Base-by-base conservation (phyloP, 2,797 vertebrate genomes). In the Sphaeramia orbicularis region DNA sequence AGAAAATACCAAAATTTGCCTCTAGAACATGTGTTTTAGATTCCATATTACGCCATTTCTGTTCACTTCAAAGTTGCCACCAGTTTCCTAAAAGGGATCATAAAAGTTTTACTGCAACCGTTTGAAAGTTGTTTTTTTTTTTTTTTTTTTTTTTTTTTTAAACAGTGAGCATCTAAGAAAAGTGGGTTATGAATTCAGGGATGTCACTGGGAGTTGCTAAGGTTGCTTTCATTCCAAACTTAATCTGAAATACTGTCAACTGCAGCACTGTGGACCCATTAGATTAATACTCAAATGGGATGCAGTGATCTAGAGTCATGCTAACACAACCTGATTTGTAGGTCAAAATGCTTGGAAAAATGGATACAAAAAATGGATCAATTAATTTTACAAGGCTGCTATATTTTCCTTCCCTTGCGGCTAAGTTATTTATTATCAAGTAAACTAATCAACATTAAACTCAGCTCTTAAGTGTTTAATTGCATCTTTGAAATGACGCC, bases 391-490 rank as follows among this genome's bases (percentile, higher is more conserved):
- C 51, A 21, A 1, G 27, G 42, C 54, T 10, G 59, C 40, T 41
- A 4, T 11, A 56, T 47, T 37, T 24, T 35, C 12, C 21, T 56
- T 65, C 44, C 50, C 35, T 7, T n/a, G 0, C 13, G 42, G 38
- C 11, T 8, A 2, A 7, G 65, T 53, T 32, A 16, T 55, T 54
- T 62, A 50, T 49, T 58, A 52, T 58, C 10, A 19, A 42, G 35
- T 9, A 15, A 43, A 49, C 56, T 65, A 41, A 73, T 76, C 68
- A 15, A 44, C 58, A 50, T 38, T 2, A 40, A 66, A 30, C 52
- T 49, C 52, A 35, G 36, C 62, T 44, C 54, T 56, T 30, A 43
- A 67, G 76, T 64, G 60, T 73, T 57, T 50, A 59, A 81, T 74
- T 70, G 71, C 55, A 8, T 66, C 48, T 52, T 19, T 35, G 45